Base-by-base conservation (phyloP, 1,140 invertebrate species). In the Cydia amplana region DNA sequence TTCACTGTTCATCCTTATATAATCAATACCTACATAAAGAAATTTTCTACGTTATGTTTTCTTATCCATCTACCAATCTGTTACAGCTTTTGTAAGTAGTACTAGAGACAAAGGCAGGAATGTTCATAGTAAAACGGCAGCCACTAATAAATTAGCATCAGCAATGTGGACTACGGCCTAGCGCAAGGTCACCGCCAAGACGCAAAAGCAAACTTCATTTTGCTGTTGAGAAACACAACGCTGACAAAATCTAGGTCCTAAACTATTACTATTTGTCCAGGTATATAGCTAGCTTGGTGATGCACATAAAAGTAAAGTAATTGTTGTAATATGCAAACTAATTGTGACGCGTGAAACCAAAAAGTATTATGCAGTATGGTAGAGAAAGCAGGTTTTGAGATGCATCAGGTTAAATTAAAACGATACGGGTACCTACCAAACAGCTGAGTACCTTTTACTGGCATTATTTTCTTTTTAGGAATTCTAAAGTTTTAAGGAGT, bases 151-250 rank as follows among this genome's bases (percentile, higher is more conserved):
- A 67, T 67, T 32, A 67, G 28, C 64, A 36, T 67, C 64, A 32
- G 49, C 64, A 67, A 32, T 51, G 25, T 28, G 64, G 23, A 67
- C 64, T 67, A 16, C 64, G 64, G 64, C 64, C 64, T 32, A 67
- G 25, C 64, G 25, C 64, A 67, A 67, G 64, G 64, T 32, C 25
- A 23, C 5, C 64, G 28, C 25, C 25, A 20, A 16, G 20, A 36
- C 60, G 25, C 23, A 63, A 64, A 64, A 25, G 14, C 20, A 16
- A 25, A 67, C 12, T n/a, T 36, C 12, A 36, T 32, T 32, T 7
- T 28, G 25, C 64, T 7, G 28, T 67, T 6, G 28, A 67, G 25
- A 32, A 32, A 32, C 14, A 23, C 10, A 23, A 5, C 28, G 23
- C 25, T 67, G 64, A 16, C 9, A 16, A 67, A 67, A 67, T 28